A percentile compares a stretch with the other conserved stretches of the same genome.
These are phyloP conservation scores for Eidolon dupreanum DNA, from an alignment of 2,797 vertebrate genomes.

Conservation along the genomic window DNA sequence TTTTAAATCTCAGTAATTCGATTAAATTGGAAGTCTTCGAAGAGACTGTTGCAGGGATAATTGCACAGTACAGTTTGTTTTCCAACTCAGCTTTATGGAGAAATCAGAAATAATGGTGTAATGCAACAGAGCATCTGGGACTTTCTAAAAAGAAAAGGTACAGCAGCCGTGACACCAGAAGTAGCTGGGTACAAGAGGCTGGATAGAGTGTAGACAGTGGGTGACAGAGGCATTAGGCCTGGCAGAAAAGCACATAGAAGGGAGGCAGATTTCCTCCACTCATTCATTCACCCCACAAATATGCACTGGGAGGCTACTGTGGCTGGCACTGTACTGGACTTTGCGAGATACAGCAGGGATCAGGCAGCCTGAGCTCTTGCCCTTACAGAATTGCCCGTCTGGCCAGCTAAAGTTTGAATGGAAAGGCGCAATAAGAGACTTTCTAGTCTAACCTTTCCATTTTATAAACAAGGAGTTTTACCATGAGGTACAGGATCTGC, in stretches of 20 bases:
- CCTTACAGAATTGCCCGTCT: not conserved
- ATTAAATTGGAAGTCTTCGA: conserved; percentile 54
- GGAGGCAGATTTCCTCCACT: not conserved
- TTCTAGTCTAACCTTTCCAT: not conserved
- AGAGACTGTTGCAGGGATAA: conserved; percentile 63
- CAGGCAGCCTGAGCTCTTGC: too few relatives aligned
- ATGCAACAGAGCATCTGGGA: not conserved
- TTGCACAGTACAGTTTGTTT: conserved; percentile 50
- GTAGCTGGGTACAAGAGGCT: too few relatives aligned
- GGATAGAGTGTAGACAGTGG: rapidly evolving
- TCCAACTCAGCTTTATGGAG: not conserved
- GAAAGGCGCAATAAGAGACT: not conserved
- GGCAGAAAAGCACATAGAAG: not conserved
- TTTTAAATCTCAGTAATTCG: conserved; percentile 68
- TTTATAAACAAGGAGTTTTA: not conserved
- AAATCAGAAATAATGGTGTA: conserved; percentile 34
- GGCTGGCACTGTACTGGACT: not conserved
- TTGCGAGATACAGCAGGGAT: not conserved
- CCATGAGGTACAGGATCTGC: not conserved
- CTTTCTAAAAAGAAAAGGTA: not conserved
- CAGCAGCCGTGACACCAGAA: not conserved
- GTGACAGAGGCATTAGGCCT: not conserved
- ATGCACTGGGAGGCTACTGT: not conserved
- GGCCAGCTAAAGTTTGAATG: not conserved
- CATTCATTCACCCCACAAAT: not conserved